Evolutionary conservation across 2,888 invertebrate genomes (phyloP).

Genomic region (Drosophila emarginata): DNA sequence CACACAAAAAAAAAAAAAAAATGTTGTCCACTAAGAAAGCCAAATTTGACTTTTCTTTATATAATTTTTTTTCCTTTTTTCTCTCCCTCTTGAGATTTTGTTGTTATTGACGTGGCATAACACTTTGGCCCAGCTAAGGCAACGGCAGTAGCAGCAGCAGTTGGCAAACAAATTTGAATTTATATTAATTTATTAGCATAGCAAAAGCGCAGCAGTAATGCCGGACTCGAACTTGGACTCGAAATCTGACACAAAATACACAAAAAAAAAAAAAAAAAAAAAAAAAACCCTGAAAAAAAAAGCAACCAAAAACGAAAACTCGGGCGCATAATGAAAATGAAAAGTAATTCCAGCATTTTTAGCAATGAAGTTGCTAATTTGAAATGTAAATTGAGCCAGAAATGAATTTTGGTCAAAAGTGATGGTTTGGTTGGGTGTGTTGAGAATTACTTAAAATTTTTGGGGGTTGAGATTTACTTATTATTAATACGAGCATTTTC

Average conservation of each 20-base stretch:
- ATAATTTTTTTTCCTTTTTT: conserved; percentile 27
- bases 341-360: conserved; percentile 71
- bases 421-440: conserved; percentile 7
- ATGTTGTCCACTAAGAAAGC: conserved; percentile 43
- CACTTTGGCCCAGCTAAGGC: conserved; percentile 57
- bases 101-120: conserved; percentile 65
- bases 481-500: conserved; percentile 72
- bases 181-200: conserved; percentile 82
- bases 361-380: conserved; percentile 77
- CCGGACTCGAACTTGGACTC: conserved; percentile 27
- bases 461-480: not conserved
- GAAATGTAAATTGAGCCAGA: conserved; percentile 69
- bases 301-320: conserved; percentile 9
- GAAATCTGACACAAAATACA: conserved; percentile 31
- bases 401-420: conserved; percentile 31
- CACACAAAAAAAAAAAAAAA: conserved; percentile 40
- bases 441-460: not conserved
- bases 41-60: conserved; percentile 38
- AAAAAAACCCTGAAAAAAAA: conserved; percentile 23
- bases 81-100: conserved; percentile 15
- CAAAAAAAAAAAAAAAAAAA: not conserved
- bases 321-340: conserved; percentile 65
- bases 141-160: conserved; percentile 60
- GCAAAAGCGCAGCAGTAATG: conserved; percentile 64
- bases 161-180: conserved; percentile 81